Evolutionary conservation across 1,140 invertebrate genomes (phyloP).

Genomic region (Eufriesea mexicana): DNA sequence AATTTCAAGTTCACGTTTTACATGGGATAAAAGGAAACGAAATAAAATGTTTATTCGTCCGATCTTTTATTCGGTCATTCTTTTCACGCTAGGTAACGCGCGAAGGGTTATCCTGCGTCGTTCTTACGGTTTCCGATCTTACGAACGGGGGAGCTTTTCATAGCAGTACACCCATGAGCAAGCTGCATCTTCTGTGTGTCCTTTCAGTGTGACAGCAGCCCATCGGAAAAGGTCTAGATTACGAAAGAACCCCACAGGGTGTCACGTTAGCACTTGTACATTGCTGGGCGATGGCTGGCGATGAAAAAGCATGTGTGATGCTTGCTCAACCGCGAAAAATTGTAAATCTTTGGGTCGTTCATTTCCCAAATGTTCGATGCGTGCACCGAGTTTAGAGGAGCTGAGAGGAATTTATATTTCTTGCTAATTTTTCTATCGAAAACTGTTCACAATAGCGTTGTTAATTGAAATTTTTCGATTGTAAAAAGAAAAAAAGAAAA

Average conservation of each 20-base stretch:
- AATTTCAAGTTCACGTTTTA: not conserved
- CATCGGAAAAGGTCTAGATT: conserved; percentile 32
- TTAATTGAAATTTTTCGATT: not conserved
- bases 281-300: conserved; percentile 18
- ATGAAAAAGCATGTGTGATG: conserved; percentile 31
- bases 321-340: conserved; percentile 46
- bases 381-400: conserved; percentile 12
- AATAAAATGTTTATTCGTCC: not conserved
- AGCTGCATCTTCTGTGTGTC: conserved; percentile 53
- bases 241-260: conserved; percentile 56
- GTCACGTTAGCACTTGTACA: conserved; percentile 43
- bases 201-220: conserved; percentile 38
- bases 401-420: conserved; percentile 13
- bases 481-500: not conserved
- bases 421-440: conserved; percentile 36
- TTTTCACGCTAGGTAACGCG: not conserved
- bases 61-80: not conserved
- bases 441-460: not conserved
- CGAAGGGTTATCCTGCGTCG: not conserved
- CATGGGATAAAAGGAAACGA: not conserved
- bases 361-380: conserved; percentile 36
- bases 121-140: not conserved
- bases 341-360: conserved; percentile 49
- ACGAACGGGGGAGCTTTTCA: not conserved
- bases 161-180: not conserved